Base-by-base conservation (phyloP, 2,888 invertebrate genomes). In the Xestobium rufovillosum region DNA sequence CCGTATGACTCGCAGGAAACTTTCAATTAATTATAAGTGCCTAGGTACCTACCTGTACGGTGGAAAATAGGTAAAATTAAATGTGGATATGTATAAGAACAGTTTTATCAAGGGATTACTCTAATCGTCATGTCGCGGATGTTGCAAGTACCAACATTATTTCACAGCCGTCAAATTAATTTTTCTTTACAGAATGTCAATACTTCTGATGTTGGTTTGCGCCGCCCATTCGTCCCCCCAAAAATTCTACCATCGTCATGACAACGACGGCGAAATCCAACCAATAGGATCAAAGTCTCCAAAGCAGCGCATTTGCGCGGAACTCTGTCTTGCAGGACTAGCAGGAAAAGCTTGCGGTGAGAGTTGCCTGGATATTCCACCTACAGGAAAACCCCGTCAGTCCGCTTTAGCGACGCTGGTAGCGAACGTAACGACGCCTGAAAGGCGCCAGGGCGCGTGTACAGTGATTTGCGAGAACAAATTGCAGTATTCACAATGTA, bases 401-500 rank as follows among this genome's bases (percentile, higher is more conserved):
- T 56, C 46, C 16, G 25, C 38, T 19, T 41, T 41, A 41, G 28
- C 14, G 8, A 9, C 14, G 26, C 14, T 15, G 26, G 31, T 9
- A 34, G 36, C 26, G 23, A 34, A 26, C 35, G 26, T 27, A 27
- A 38, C 31, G 28, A 27, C 28, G 14, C 31, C 31, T 36, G 31
- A 16, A 10, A 71, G 74, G 3, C 56, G 76, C 14, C 63, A 63
- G 26, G 62, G 61, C 31, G 75, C 78, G 37, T 80, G 80, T 49
- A 71, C 73, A 1, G 62, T 73, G 19, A 68, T 80, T 34, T 80
- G 80, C 59, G 59, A 63, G 36, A 73, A 76, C 55, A 66, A 67
- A 39, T 61, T 80, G 29, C 81, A 81, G 75, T 51, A 65, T 6
- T 76, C 76, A 1, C 61, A 76, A 6, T 76, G 76, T 59, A 61